These are phyloP conservation scores for Ictalurus punctatus DNA, from an alignment of 2,113 vertebrate genomes.

Conservation along the genomic window DNA sequence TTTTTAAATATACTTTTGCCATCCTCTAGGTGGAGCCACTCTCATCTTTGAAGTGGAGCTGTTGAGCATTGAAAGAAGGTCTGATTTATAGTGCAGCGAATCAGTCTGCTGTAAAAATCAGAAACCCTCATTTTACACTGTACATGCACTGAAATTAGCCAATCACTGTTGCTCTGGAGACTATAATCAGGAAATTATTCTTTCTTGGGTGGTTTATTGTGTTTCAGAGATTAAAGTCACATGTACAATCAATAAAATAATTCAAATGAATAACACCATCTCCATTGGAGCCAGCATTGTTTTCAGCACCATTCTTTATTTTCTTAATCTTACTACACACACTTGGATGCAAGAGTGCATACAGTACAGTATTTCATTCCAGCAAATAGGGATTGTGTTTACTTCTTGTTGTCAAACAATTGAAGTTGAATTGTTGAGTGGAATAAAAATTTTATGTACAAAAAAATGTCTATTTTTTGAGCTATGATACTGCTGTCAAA, in stretches of 20 bases:
- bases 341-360: constrained; percentile 54
- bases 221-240: neutral
- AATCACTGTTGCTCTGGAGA: neutral
- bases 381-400: constrained; percentile 37
- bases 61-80: constrained; percentile 82
- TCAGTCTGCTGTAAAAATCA: neutral
- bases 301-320: constrained; percentile 56
- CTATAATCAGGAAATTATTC: neutral
- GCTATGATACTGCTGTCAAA: neutral
- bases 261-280: neutral
- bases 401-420: constrained; percentile 19
- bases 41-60: constrained; percentile 89
- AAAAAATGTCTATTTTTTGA: constrained; percentile 16
- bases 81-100: constrained; percentile 76
- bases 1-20: neutral
- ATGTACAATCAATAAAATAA: neutral
- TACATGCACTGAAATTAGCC: constrained; percentile 5
- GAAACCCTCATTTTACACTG: neutral
- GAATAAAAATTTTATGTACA: constrained; percentile 53
- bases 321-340: constrained; percentile 49
- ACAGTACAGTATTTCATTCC: constrained; percentile 52
- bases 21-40: constrained; percentile 81
- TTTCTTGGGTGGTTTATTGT: no score
- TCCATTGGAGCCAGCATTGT: neutral
- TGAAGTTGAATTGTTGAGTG: constrained; percentile 13